Base-by-base conservation (phyloP, 37 sponge, comb jelly and placozoan genomes). In the Cladorhizidae sp. region DNA sequence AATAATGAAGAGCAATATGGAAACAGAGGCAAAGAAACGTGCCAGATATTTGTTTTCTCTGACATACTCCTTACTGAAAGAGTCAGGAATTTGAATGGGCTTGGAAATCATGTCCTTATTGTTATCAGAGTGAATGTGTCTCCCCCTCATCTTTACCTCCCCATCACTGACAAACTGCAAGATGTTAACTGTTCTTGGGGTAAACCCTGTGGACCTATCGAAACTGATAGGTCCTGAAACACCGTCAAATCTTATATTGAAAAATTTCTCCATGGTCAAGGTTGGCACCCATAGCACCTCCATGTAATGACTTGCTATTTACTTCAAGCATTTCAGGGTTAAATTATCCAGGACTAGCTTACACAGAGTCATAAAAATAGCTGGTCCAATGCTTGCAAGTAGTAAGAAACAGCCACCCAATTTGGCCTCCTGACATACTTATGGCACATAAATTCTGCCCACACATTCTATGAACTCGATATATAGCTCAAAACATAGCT, bases 331-430 rank as follows among this genome's bases (percentile, higher is more conserved):
- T 9, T 18, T 9, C 8, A 6, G 3, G 11, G 69, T 68, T 11
- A 68, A 20, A 32, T 45, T 64, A 49, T 64, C 56, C 29, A 78
- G 65, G 8, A 64, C 69, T 14, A 32, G 80, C 64, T 70, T 67
- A 78, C 32, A 78, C 26, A 17, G 78, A 40, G 40, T 78, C 78
- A 25, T 64, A 78, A 8, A 68, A 32, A 14, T 29, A 29, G 11
- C 29, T 68, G 11, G 38, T 39, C 69, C 69, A 68, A 36, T 39
- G 14, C 8, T 36, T 61, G 5, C 7, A 14, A 68, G 69, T 37
- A 11, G 69, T n/a, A n/a, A n/a, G n/a, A n/a, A n/a, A n/a, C n/a
- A n/a, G n/a, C n/a, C n/a, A n/a, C n/a, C n/a, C n/a, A n/a, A n/a
- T n/a, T n/a, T n/a, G n/a, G n/a, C n/a, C n/a, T n/a, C n/a, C n/a